These are phyloP conservation scores for Oncorhynchus keta DNA, from an alignment of 2,113 vertebrate species.

Conservation along the genomic window DNA sequence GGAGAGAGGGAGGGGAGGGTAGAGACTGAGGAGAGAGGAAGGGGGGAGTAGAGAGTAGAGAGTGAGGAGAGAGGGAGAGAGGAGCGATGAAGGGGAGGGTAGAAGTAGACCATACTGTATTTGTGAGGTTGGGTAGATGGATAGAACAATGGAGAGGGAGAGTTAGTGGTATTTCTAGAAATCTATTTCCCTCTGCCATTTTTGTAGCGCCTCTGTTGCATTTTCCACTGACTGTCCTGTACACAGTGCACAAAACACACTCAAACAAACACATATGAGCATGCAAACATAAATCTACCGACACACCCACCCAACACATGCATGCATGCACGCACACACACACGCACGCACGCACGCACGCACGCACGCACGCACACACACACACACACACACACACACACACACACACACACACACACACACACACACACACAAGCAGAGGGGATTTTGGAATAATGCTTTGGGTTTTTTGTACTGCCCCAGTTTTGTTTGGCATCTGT, in stretches of 20 bases:
- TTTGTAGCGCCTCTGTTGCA: not conserved
- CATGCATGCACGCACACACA: not conserved
- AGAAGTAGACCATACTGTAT: conserved; percentile 14
- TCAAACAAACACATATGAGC: not conserved
- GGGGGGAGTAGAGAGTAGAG: not conserved
- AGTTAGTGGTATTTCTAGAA: conserved; percentile 25
- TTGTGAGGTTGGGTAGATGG: conserved; percentile 34
- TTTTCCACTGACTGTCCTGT: not conserved
- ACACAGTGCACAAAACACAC: not conserved
- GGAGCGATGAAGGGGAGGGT: too few relatives aligned
- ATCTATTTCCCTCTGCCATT: conserved; percentile 24
- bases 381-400: too few relatives aligned
- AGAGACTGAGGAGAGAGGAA: not conserved
- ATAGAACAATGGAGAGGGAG: conserved; percentile 17
- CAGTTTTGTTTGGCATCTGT: conserved; percentile 73
- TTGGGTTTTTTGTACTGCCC: conserved; percentile 60
- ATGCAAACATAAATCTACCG: not conserved
- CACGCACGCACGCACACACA: too few relatives aligned
- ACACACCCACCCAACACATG: not conserved
- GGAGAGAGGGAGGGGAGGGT: not conserved
- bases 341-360: conserved; percentile 30
- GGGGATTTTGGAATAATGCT: conserved; percentile 68
- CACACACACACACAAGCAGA: conserved; percentile 23
- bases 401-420: too few relatives aligned
- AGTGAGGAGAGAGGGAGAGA: not conserved